A percentile compares a stretch with the other conserved stretches of the same genome.
phyloP scores from a whole-genome alignment of 2,797 vertebrate species.

The Sebastes oblongus region DNA sequence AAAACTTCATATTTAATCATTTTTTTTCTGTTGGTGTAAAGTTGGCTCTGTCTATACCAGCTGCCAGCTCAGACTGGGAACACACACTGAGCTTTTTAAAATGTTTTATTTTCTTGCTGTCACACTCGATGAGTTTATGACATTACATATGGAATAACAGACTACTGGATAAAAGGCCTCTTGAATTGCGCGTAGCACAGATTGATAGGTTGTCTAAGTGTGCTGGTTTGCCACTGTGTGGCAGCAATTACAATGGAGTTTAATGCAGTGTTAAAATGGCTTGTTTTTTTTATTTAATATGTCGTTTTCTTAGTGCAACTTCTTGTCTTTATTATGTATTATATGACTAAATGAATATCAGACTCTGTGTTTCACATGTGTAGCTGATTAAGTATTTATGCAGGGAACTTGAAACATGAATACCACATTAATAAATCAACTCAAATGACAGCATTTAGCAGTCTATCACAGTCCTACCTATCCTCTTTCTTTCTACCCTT shows the following conservation, averaged over 20 bases:
- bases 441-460: constrained; percentile 12
- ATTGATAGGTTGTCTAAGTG: constrained; percentile 76
- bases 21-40: constrained; percentile 35
- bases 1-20: constrained; percentile 49
- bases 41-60: constrained; percentile 30
- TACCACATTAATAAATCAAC: constrained; percentile 12
- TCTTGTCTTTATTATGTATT: constrained; percentile 35
- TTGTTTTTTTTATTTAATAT: constrained; percentile 46
- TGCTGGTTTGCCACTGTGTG: constrained; percentile 62
- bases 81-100: constrained; percentile 71
- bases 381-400: constrained; percentile 40
- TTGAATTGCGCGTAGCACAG: constrained; percentile 67
- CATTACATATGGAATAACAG: constrained; percentile 66
- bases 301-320: constrained; percentile 40
- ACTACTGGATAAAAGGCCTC: constrained; percentile 64
- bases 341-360: constrained; percentile 29
- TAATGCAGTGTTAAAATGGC: constrained; percentile 50
- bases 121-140: constrained; percentile 67
- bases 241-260: constrained; percentile 49
- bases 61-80: constrained; percentile 64
- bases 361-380: constrained; percentile 27
- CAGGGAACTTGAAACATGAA: constrained; percentile 17
- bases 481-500: constrained; percentile 5
- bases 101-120: constrained; percentile 70
- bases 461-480: constrained; percentile 36